Evolutionary conservation across 2,797 vertebrate genomes (phyloP).

Genomic region (Lepilemur septentrionalis): DNA sequence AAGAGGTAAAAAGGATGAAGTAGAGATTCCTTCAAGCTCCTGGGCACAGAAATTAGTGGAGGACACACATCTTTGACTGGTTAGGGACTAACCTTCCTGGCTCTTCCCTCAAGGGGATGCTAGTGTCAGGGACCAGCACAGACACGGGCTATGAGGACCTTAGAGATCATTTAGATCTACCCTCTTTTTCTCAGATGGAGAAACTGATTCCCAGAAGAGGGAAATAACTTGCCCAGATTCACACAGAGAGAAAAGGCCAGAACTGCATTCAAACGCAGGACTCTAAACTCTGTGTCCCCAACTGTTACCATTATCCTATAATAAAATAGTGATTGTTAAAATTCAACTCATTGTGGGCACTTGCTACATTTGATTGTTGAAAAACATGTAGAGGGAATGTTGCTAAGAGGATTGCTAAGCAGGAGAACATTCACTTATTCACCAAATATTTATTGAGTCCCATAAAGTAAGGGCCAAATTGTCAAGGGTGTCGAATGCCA

Average conservation of each 20-base stretch:
- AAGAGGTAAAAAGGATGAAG: neutral
- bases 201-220: neutral
- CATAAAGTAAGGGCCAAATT: neutral
- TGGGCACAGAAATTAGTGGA: neutral
- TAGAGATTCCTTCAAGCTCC: neutral
- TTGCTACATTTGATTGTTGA: neutral
- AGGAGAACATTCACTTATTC: neutral
- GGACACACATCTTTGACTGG: neutral
- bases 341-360: neutral
- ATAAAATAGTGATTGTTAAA: constrained; percentile 19
- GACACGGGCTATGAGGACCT: neutral
- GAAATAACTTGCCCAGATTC: neutral
- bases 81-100: neutral
- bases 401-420: neutral
- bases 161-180: neutral
- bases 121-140: neutral
- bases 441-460: neutral
- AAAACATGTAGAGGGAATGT: neutral
- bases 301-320: neutral
- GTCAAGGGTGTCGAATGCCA: neutral
- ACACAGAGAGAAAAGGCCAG: neutral
- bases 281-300: neutral
- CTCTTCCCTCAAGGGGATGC: neutral
- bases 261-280: neutral
- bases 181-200: neutral